Percentiles rank a stretch among this genome's conserved stretches.
Conservation (phyloP, 2,797 vertebrate genomes). For the Enteromius thamalakanensis region DNA sequence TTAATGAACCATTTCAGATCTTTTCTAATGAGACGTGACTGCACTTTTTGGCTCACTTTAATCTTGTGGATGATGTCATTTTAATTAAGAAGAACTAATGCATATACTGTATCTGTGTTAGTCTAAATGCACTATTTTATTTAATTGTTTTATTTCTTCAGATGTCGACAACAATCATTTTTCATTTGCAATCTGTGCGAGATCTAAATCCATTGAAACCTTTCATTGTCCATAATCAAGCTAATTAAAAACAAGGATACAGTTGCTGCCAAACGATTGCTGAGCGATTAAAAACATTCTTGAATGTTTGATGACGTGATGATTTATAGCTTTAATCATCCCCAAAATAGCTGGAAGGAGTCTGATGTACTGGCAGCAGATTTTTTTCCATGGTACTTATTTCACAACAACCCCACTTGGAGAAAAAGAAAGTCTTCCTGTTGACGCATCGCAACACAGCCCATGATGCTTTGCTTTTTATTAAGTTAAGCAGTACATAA, state of each 20-base stretch:
- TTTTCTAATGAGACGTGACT: slow-evolving; percentile 27
- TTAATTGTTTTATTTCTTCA: neutral
- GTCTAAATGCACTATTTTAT: neutral
- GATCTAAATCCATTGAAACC: slow-evolving; percentile 9
- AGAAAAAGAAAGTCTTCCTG: slow-evolving; percentile 38
- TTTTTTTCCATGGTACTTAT: slow-evolving; percentile 55
- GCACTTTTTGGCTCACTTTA: slow-evolving; percentile 2
- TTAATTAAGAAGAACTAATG: neutral
- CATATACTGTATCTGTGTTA: neutral
- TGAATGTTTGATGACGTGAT: slow-evolving; percentile 38
- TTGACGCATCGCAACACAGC: slow-evolving; percentile 26
- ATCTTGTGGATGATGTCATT: neutral
- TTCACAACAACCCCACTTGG: slow-evolving; percentile 53
- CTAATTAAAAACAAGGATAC: slow-evolving; percentile 35
- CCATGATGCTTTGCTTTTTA: slow-evolving; percentile 39
- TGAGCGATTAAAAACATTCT: slow-evolving; percentile 40
- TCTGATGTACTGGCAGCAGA: slow-evolving; percentile 39
- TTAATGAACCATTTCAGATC: slow-evolving; percentile 19
- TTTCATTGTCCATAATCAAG: slow-evolving; percentile 34
- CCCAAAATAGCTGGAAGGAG: slow-evolving; percentile 45
- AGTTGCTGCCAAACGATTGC: slow-evolving; percentile 32
- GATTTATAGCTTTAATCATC: slow-evolving; percentile 61
- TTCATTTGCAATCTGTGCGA: neutral
- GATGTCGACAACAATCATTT: neutral
- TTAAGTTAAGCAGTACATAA: slow-evolving; percentile 39